Base-by-base conservation (phyloP, 2,888 invertebrate species). In the Drosophila peninsularis region DNA sequence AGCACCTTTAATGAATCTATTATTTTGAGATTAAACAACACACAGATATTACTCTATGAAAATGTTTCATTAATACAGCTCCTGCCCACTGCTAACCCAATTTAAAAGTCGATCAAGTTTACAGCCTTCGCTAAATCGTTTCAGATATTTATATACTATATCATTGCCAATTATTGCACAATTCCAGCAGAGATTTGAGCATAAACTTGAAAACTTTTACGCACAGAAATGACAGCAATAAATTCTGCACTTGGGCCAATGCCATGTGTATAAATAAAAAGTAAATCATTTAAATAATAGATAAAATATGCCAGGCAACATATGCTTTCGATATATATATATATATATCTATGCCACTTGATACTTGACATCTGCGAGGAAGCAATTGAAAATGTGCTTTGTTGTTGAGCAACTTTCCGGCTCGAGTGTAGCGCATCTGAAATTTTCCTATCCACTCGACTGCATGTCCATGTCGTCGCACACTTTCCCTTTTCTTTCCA, bases 81-180 rank as follows among this genome's bases (percentile, higher is more conserved):
- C 27, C 56, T 32, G 13, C 13, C n/a, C 62, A 30, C 41, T 71
- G 37, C 27, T 78, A 82, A 74, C 82, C 82, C 67, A 85, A 64
- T 71, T 73, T 36, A 53, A 60, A 78, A 64, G 39, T 71, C 55
- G 72, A 75, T 86, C 83, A 83, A 83, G 83, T 79, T 82, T 82
- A 68, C 67, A 76, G 34, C 86, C 83, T 85, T 83, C 83, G 62
- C 37, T 19, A 14, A 34, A 30, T 53, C 47, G 36, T 55, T 62
- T 50, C 32, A 42, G 6, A 21, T 14, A 42, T 42, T 3, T 42
- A 56, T 70, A 61, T 5, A 47, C 61, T 30, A 67, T 62, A 67
- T 75, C 49, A 63, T 71, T 67, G 85, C 85, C 87, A 87, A 87
- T 70, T 80, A 54, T 85, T 85, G 78, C 85, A 68, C 87, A 85